These are phyloP conservation scores for Pogonus chalceus DNA, from an alignment of 1,140 invertebrate genomes.

Conservation along the genomic window DNA sequence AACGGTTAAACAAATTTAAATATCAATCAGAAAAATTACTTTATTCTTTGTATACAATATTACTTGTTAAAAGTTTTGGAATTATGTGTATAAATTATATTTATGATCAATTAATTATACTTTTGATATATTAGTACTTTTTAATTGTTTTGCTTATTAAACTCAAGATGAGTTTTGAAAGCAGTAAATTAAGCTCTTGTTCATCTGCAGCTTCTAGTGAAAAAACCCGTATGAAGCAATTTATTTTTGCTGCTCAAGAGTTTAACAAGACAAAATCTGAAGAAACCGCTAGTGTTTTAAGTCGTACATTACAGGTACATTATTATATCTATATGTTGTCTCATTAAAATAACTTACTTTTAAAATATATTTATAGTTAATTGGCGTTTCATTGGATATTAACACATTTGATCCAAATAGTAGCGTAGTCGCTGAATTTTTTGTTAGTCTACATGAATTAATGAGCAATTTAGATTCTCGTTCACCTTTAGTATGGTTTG, in stretches of 20 bases:
- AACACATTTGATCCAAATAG: slow-evolving; percentile 44
- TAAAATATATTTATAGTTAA: slow-evolving; percentile 29
- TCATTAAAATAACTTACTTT: background rate
- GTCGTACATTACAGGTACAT: slow-evolving; percentile 40
- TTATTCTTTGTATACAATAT: background rate
- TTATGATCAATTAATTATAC: background rate
- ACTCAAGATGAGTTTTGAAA: background rate
- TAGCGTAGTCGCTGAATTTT: slow-evolving; percentile 39
- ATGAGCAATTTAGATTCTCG: slow-evolving; percentile 28
- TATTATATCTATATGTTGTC: background rate
- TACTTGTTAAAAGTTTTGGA: background rate
- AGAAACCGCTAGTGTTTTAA: slow-evolving; percentile 33
- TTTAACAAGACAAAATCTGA: slow-evolving; percentile 37
- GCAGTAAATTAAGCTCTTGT: background rate
- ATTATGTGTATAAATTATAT: background rate
- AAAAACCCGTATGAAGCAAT: slow-evolving; percentile 31
- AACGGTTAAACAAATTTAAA: slow-evolving; percentile 3
- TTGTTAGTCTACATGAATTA: slow-evolving; percentile 41
- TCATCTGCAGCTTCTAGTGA: background rate
- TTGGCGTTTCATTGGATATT: slow-evolving; percentile 38
- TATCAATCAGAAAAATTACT: background rate
- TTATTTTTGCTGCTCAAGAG: slow-evolving; percentile 34
- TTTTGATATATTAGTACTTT: background rate
- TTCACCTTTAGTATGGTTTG: slow-evolving; percentile 41
- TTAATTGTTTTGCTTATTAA: background rate